Base-by-base conservation (phyloP, 2,797 vertebrate genomes). In the Tragelaphus oryx region DNA sequence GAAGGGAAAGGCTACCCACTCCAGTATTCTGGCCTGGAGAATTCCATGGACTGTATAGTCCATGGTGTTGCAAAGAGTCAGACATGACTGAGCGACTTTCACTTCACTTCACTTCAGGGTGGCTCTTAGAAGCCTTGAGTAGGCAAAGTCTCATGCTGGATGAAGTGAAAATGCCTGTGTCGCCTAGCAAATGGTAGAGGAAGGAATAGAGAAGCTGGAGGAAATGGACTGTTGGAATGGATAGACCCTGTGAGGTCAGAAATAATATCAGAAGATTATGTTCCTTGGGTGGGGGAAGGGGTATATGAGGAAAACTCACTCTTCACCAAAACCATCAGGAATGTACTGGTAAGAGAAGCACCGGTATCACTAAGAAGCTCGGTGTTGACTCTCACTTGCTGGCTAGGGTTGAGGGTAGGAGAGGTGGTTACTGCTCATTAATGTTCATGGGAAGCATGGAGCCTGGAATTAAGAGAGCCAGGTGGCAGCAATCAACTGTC, bases 181-280 rank as follows among this genome's bases (percentile, higher is more conserved):
- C 71, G 7, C 54, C 41, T 80, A 54, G 54, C 81, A 18, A 46
- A 94, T 87, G 33, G 33, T 5, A 84, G 65, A 91, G 41, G 28
- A 88, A 96, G 50, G 74, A 85, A 76, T 71, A 95, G 83, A 91
- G 44, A 76, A 28, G 50, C 44, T 91, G 44, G 91, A 46, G 59
- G 52, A 95, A 89, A 17, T 93, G 26, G 14, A 71, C 37, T 93
- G 71, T 62, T 93, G 57, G 17, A 89, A 89, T 91, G 33, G 44
- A n/a, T 93, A 33, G 30, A 59, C 50, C 14, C 79, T 26, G 17
- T 91, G 37, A 90, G 24, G 74, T 85, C 74, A 86, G 48, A 87
- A 93, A 88, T 84, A 30, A 30, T 75, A 89, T 44, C 59, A 87
- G 33, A 87, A 91, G 37, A 78, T 84, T 55, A 76, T 68, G 33